Evolutionary conservation across 2,113 vertebrate species (phyloP).

Genomic region (Calcarius ornatus): DNA sequence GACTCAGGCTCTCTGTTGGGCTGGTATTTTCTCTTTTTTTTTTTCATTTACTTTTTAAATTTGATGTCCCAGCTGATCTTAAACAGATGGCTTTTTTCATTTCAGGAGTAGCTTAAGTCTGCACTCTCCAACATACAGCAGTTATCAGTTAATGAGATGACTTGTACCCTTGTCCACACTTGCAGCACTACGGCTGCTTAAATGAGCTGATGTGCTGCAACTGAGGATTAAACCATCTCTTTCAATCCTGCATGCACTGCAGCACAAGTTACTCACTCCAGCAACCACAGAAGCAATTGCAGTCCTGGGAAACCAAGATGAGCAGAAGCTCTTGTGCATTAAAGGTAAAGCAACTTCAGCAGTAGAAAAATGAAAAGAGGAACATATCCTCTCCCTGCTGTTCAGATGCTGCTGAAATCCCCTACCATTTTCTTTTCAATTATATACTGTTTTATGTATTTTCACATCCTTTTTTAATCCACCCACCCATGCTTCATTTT

Average conservation of each 20-base stretch:
- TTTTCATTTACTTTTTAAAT: slow-evolving; percentile 1
- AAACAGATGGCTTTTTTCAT: slow-evolving; percentile 25
- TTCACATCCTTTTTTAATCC: not conserved
- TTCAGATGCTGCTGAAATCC: not conserved
- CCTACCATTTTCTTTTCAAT: not conserved
- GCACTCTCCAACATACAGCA: not conserved
- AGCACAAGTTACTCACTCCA: slow-evolving; percentile 44
- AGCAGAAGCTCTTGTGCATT: not conserved
- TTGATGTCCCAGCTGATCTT: slow-evolving; percentile 37
- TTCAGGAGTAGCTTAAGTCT: slow-evolving; percentile 31
- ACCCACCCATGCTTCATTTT: not conserved
- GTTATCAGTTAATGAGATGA: slow-evolving; percentile 63
- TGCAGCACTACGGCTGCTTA: not conserved
- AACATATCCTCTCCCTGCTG: not conserved
- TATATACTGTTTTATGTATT: not conserved
- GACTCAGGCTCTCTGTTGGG: not conserved
- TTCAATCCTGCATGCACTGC: slow-evolving; percentile 47
- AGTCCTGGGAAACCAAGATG: slow-evolving; percentile 19
- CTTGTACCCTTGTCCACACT: slow-evolving; percentile 50
- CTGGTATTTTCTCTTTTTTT: not conserved
- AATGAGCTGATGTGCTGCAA: slow-evolving; percentile 44
- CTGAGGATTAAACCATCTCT: slow-evolving; percentile 23
- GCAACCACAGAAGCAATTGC: not conserved
- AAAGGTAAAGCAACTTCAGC: slow-evolving; percentile 9
- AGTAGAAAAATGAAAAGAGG: not conserved